Evolutionary conservation across 2,113 vertebrate genomes (phyloP).

Genomic region (Odocoileus hemionus): DNA sequence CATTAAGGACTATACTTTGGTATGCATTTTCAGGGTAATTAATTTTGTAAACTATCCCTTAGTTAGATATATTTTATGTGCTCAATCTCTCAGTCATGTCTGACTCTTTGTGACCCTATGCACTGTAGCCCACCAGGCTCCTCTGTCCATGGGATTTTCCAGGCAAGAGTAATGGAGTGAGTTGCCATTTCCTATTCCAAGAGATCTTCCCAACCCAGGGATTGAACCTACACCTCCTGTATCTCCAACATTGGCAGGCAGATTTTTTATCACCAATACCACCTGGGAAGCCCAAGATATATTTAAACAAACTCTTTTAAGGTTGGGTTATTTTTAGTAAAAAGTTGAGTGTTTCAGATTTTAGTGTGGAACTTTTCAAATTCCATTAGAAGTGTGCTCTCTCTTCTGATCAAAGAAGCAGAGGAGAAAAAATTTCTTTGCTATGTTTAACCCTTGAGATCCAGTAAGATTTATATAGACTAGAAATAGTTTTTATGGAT

Average conservation of each 20-base stretch:
- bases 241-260: neutral
- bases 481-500: neutral
- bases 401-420: neutral
- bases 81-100: neutral
- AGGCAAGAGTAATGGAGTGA: neutral
- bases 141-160: neutral
- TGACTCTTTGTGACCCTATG: neutral
- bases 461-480: neutral
- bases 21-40: neutral
- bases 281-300: neutral
- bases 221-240: neutral
- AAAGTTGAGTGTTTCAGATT: neutral
- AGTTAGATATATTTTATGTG: neutral
- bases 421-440: neutral
- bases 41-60: conserved; percentile 7
- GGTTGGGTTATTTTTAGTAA: neutral
- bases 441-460: neutral
- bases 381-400: neutral
- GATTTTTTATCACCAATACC: neutral
- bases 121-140: neutral
- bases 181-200: neutral
- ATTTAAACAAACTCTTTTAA: neutral
- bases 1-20: neutral
- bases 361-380: conserved; percentile 7
- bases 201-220: neutral